Percentiles rank a stretch among this genome's conserved stretches.
These are phyloP conservation scores for Sturnira hondurensis DNA, from an alignment of 2,113 vertebrate genomes.

Conservation along the genomic window DNA sequence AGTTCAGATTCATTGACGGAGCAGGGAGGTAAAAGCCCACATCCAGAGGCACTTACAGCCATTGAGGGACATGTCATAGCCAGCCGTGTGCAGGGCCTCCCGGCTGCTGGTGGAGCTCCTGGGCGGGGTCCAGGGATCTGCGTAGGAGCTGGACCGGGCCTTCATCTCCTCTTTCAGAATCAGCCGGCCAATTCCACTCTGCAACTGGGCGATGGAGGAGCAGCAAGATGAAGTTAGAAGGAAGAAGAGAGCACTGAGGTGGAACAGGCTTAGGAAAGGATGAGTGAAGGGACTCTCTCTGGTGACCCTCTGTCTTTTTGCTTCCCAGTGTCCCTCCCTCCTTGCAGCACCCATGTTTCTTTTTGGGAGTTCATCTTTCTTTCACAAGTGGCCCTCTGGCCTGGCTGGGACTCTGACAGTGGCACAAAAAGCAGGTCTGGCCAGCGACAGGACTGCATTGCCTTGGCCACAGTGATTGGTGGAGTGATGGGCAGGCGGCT, in stretches of 20 bases:
- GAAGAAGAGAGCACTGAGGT: not conserved
- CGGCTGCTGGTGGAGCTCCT: slow-evolving; percentile 96
- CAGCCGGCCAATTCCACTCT: slow-evolving; percentile 95
- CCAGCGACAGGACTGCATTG: not conserved
- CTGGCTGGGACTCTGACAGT: not conserved
- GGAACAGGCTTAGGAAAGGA: not conserved
- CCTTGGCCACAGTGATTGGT: not conserved
- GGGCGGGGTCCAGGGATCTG: slow-evolving; percentile 95
- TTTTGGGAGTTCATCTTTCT: not conserved
- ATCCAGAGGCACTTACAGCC: slow-evolving; percentile 89
- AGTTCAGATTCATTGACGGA: not conserved
- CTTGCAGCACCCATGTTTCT: not conserved
- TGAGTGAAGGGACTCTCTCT: rapidly evolving
- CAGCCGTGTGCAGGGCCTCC: slow-evolving; percentile 91
- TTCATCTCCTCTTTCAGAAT: slow-evolving; percentile 99
- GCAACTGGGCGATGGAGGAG: slow-evolving; percentile 84
- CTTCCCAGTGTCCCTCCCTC: not conserved
- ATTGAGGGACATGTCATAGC: slow-evolving; percentile 93
- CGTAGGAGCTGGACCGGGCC: slow-evolving; percentile 94
- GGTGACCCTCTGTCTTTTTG: not conserved
- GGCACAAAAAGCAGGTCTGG: not conserved
- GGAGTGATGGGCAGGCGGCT: not conserved
- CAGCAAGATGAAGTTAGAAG: not conserved
- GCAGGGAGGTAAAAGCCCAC: not conserved
- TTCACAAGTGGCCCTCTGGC: not conserved